Base-by-base conservation (phyloP, 2,113 vertebrate genomes). In the Siniperca chuatsi region DNA sequence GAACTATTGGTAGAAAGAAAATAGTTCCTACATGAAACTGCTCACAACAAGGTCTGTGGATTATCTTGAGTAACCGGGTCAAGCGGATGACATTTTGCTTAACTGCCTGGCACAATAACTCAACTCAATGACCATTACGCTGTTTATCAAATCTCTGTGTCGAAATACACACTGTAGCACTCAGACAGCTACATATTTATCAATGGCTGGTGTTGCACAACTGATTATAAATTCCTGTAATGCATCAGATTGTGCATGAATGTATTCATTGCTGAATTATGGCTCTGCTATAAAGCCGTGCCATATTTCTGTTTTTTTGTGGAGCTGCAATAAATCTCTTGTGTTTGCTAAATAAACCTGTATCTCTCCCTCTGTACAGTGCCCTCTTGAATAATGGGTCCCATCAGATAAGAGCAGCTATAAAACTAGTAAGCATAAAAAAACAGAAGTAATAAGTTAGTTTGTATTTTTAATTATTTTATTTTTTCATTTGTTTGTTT, bases 151-250 rank as follows among this genome's bases (percentile, higher is more conserved):
- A 84, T 80, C 72, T 78, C 42, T 54, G 77, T 20, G 55, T 67
- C 72, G 46, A 78, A 77, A 83, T 83, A 65, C 64, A 67, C 60
- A 55, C 64, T 42, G 50, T 57, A 40, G 46, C 77, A 75, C 79
- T 75, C 81, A 33, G 67, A 83, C 57, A 82, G 62, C 82, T 86
- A 65, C 80, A 87, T 90, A 88, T 94, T 90, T 65, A 84, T 93
- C 88, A 92, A 77, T 57, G 48, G 48, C 82, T 68, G 74, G 66
- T 85, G 78, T 87, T 89, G 81, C 79, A 67, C 83, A 62, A 40
- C 81, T 90, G 81, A 90, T 90, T 81, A 83, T 88, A 88, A 87
- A 94, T 93, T 90, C 74, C 67, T 78, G 55, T 86, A 80, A 87
- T 91, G 85, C 78, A 86, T 91, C 88, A 84, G 73, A 89, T 90